phyloP scores from a whole-genome alignment of 2,888 invertebrate genomes.

The Drosophila acutilabella region DNA sequence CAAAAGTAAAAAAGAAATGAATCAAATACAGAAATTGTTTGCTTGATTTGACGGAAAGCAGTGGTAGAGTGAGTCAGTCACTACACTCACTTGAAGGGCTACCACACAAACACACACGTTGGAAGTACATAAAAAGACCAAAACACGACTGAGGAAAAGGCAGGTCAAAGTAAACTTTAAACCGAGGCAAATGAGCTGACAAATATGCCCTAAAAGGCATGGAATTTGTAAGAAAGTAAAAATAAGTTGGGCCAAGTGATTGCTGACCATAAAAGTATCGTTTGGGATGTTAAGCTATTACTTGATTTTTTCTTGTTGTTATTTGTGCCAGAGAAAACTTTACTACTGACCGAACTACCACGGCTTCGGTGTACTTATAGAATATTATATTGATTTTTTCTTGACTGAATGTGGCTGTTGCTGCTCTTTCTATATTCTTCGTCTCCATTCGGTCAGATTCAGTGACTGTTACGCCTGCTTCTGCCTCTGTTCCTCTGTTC shows the following conservation, averaged over 20 bases:
- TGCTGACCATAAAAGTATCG: constrained; percentile 35
- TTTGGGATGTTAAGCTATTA: constrained; percentile 27
- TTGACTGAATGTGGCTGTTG: constrained; percentile 2
- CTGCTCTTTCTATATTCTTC: constrained; percentile 1
- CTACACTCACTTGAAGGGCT: constrained; percentile 44
- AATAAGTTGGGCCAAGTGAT: constrained; percentile 24
- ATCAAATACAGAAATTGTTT: constrained; percentile 16
- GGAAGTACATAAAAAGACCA: constrained; percentile 36
- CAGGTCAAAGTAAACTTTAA: constrained; percentile 32
- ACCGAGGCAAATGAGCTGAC: constrained; percentile 44
- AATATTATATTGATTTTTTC: constrained; percentile 72
- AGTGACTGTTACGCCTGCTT: constrained; percentile 34
- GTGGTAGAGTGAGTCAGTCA: constrained; percentile 43
- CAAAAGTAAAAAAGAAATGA: constrained; percentile 6
- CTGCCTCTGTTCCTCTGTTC: constrained; percentile 12
- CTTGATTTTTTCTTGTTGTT: constrained; percentile 7
- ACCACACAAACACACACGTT: constrained; percentile 18
- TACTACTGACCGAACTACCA: constrained; percentile 32
- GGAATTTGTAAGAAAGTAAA: constrained; percentile 4
- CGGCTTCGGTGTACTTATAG: constrained; percentile 35
- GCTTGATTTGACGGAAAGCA: constrained; percentile 65
- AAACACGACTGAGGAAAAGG: constrained; percentile 47
- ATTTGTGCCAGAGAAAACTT: constrained; percentile 25
- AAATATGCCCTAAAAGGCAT: constrained; percentile 7
- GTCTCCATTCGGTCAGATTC: constrained; percentile 7